phyloP scores from a whole-genome alignment of 2,888 invertebrate genomes.

The Nesidiocoris tenuis region DNA sequence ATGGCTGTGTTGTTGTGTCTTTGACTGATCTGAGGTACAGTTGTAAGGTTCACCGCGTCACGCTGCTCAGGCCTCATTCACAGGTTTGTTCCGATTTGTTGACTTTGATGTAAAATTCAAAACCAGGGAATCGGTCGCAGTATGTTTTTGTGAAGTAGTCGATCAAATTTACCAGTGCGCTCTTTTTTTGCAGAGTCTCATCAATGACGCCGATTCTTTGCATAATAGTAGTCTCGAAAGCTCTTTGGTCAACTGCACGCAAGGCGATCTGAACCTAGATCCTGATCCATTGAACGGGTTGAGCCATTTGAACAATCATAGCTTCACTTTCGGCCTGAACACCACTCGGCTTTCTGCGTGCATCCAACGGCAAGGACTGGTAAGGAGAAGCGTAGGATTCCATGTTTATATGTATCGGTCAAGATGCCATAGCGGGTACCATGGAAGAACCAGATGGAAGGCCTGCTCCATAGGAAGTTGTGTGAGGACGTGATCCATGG shows the following conservation, averaged over 20 bases:
- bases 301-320: slow-evolving; percentile 62
- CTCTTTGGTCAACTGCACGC: slow-evolving; percentile 78
- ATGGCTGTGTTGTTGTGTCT: slow-evolving; percentile 88
- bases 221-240: slow-evolving; percentile 68
- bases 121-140: background rate
- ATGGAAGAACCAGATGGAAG: too few species aligned
- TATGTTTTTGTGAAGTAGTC: too few species aligned
- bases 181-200: slow-evolving; percentile 59
- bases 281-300: slow-evolving; percentile 80
- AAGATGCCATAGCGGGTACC: too few species aligned
- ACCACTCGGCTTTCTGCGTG: slow-evolving; percentile 66
- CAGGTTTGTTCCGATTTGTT: slow-evolving; percentile 62
- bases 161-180: too few species aligned
- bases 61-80: slow-evolving; percentile 81
- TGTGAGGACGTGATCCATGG: too few species aligned
- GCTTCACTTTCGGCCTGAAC: slow-evolving; percentile 64
- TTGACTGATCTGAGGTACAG: slow-evolving; percentile 83
- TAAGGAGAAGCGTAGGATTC: too few species aligned
- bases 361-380: slow-evolving; percentile 9
- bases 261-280: slow-evolving; percentile 85
- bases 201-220: slow-evolving; percentile 65
- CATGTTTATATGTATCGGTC: too few species aligned
- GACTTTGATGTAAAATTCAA: background rate
- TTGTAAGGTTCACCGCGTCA: slow-evolving; percentile 59
- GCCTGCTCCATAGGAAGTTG: too few species aligned